Base-by-base conservation (phyloP, 1,140 invertebrate species). In the Hylaeus anthracinus region DNA sequence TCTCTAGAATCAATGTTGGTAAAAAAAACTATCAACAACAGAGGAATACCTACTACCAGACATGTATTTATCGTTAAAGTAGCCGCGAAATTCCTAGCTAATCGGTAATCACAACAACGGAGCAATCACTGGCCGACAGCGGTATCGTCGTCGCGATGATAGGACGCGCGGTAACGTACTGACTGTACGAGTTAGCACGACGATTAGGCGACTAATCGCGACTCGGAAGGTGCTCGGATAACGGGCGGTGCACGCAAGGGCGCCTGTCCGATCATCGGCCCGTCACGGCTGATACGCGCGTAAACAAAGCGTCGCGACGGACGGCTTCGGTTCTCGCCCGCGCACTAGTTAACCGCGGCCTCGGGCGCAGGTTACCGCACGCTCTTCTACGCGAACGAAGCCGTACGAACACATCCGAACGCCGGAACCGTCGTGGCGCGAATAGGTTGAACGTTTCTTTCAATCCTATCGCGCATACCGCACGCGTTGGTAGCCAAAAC, bases 171-270 rank as follows among this genome's bases (percentile, higher is more conserved):
- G 80, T 76, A 87, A 75, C 69, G 66, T 66, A 87, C 85, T 86
- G 86, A 65, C 75, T 43, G 67, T 61, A 39, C 41, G 39, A 76
- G 55, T 55, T 56, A 12, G 26, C 3, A 41, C 61, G 61, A 43
- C 73, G 71, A 63, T 79, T 48, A 74, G 81, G 48, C 70, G 61
- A 72, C 56, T 72, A 60, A 72, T 70, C 80, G 84, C 81, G 70
- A 83, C 86, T 87, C 77, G 73, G 65, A 84, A 87, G 84, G 80
- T 85, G 85, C 80, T 72, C 66, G 82, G 81, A 83, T 82, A 82
- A 64, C 79, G 26, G 63, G 37, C 53, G 65, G 71, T 39, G 69
- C 45, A 48, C 75, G 71, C 43, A 56, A 74, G 51, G 61, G 14
- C 61, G 78, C 72, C 53, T 67, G 60, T 67, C 60, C 73, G 78